phyloP scores from a whole-genome alignment of 2,888 invertebrate species.

The Hoplodrina ambigua region DNA sequence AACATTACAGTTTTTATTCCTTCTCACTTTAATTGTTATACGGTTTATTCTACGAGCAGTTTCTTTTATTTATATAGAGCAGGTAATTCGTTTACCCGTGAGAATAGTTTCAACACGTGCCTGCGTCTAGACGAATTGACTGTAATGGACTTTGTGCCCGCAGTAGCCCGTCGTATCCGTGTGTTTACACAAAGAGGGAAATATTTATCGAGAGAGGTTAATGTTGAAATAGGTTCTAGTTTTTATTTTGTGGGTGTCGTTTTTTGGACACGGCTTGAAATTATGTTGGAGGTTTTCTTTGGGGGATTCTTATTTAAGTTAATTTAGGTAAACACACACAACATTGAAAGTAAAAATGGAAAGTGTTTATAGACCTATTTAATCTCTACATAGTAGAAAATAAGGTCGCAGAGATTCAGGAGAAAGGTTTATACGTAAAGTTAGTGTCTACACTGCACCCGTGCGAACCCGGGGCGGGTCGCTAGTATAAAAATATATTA shows the following conservation, averaged over 20 bases:
- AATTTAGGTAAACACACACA: too few relatives aligned
- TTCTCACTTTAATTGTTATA: slow-evolving; percentile 80
- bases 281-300: not conserved
- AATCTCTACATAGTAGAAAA: too few relatives aligned
- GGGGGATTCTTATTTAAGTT: not conserved
- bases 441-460: too few relatives aligned
- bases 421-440: too few relatives aligned
- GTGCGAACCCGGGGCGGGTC: too few relatives aligned
- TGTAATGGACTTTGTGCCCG: slow-evolving; percentile 86
- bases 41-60: slow-evolving; percentile 75
- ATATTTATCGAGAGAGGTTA: slow-evolving; percentile 71
- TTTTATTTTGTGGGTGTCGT: slow-evolving; percentile 44
- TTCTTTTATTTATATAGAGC: slow-evolving; percentile 84
- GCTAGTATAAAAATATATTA: too few relatives aligned
- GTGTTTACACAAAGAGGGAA: slow-evolving; percentile 71
- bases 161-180: slow-evolving; percentile 68
- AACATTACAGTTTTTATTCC: slow-evolving; percentile 65
- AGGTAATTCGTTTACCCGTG: slow-evolving; percentile 88
- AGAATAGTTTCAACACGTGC: slow-evolving; percentile 88
- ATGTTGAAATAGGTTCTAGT: slow-evolving; percentile 61
- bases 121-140: slow-evolving; percentile 85
- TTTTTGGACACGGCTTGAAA: slow-evolving; percentile 23
- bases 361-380: too few relatives aligned
- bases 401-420: too few relatives aligned
- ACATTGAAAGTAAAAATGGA: too few relatives aligned